Evolutionary conservation across 2,888 invertebrate species (phyloP), one percentile per base, ranked within the genome.

Genomic region (Synergus umbraculus): DNA sequence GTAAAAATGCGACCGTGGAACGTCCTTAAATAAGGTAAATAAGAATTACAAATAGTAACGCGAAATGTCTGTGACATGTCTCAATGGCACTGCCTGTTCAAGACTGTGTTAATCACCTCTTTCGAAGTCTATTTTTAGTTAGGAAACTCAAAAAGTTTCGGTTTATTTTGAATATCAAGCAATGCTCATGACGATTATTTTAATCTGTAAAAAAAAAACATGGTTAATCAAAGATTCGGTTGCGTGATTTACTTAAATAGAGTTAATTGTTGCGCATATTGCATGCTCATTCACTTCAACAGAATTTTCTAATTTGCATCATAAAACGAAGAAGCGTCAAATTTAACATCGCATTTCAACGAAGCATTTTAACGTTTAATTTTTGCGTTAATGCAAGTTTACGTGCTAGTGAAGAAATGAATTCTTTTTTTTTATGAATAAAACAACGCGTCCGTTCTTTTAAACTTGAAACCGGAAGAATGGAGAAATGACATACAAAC

Each of bases 1-100:
- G 80, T 64, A 83, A 82, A 83, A 79, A 80, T 58, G 43, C 66
- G 77, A 76, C 65, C 81, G 67, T 76, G 76, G 49, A 76, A 63
- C 73, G 73, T 78, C 65, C 64, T 49, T 77, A 77, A 22, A 29
- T 29, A 29, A 49, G n/a, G 83, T 22, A 41, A 80, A 65, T 49
- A 46, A 80, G 41, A 49, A 65, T 22, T 46, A 44, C 67, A 46
- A 76, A 58, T 63, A 54, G 60, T 67, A 46, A 37, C 18, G 15
- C 12, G 10, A 43, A 66, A 43, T 66, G 4, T 43, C 43, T 9
- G 12, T 18, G 5, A 18, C 18, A 41, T 15, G 44, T 66, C n/a
- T 43, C 9, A 64, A n/a, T 64, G 64, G 9, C 41, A 29, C 7
- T n/a, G 64, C 2, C 8, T 64, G 37, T 64, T 64, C 15, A 41